Evolutionary conservation across 2,888 invertebrate genomes (phyloP).

Genomic region (Orthonevra nobilis): DNA sequence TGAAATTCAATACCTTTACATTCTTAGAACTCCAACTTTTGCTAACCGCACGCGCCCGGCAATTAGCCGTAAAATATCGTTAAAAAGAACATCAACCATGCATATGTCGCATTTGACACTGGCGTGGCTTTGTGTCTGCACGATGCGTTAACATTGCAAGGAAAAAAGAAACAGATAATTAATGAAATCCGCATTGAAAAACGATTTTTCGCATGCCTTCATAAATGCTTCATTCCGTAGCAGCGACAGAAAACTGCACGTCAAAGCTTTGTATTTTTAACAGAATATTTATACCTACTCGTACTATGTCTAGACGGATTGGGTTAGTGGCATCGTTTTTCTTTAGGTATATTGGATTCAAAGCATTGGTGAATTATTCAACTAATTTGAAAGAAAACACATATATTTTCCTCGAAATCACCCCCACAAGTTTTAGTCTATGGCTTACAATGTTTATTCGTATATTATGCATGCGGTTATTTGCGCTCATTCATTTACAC

Average conservation of each 20-base stretch:
- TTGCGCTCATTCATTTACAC: conserved; percentile 60
- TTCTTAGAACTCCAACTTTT: background rate
- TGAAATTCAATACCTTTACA: conserved; percentile 1
- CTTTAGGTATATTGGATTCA: conserved; percentile 62
- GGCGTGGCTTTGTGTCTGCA: conserved; percentile 10
- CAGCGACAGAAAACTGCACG: conserved; percentile 15
- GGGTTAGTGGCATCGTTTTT: conserved; percentile 17
- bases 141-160: conserved; percentile 19
- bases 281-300: conserved; percentile 34
- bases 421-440: conserved; percentile 44
- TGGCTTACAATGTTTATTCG: conserved; percentile 54
- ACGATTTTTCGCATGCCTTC: conserved; percentile 62
- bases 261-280: conserved; percentile 22
- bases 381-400: no score
- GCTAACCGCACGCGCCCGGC: background rate
- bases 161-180: conserved; percentile 32
- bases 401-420: conserved; percentile 2
- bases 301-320: conserved; percentile 53
- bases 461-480: conserved; percentile 57
- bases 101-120: conserved; percentile 32
- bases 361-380: conserved; percentile 44
- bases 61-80: background rate
- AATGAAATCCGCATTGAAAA: conserved; percentile 55
- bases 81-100: background rate
- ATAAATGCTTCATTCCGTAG: conserved; percentile 26